These are phyloP conservation scores for Rousettus madagascariensis DNA, from an alignment of 2,797 vertebrate species.

Conservation along the genomic window DNA sequence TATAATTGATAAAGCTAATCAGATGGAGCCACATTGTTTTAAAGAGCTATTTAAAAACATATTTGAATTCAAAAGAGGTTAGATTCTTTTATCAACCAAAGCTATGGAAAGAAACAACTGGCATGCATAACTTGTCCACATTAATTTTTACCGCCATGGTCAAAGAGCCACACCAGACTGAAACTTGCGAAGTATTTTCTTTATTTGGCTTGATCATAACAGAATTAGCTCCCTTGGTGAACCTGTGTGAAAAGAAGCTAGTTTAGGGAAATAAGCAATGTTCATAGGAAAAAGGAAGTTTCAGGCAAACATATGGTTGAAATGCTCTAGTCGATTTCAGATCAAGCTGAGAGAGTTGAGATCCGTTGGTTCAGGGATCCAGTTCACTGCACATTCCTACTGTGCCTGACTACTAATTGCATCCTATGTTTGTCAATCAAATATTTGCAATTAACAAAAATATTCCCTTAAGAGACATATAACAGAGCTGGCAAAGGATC, in stretches of 20 bases:
- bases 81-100: conserved; percentile 76
- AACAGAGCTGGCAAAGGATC: conserved; percentile 85
- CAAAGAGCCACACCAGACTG: conserved; percentile 80
- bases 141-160: conserved; percentile 83
- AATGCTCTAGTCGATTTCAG: conserved; percentile 90
- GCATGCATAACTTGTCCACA: conserved; percentile 80
- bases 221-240: conserved; percentile 84
- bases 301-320: conserved; percentile 94
- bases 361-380: conserved; percentile 94
- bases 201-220: conserved; percentile 78
- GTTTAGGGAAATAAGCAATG: conserved; percentile 85
- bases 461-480: conserved; percentile 89
- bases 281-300: conserved; percentile 85
- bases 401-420: conserved; percentile 95
- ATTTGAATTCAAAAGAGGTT: conserved; percentile 80
- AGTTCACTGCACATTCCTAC: conserved; percentile 94
- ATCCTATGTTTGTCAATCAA: conserved; percentile 98
- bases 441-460: conserved; percentile 92
- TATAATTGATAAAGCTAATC: conserved; percentile 79
- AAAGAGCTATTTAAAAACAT: conserved; percentile 79
- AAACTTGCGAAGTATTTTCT: conserved; percentile 80
- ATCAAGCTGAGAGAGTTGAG: conserved; percentile 94
- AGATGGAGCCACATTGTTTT: conserved; percentile 75
- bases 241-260: conserved; percentile 80
- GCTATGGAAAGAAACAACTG: conserved; percentile 79